Percentiles rank a stretch among this genome's conserved stretches.
phyloP scores from a whole-genome alignment of 1,140 invertebrate genomes.

The Bombus balteatus region DNA sequence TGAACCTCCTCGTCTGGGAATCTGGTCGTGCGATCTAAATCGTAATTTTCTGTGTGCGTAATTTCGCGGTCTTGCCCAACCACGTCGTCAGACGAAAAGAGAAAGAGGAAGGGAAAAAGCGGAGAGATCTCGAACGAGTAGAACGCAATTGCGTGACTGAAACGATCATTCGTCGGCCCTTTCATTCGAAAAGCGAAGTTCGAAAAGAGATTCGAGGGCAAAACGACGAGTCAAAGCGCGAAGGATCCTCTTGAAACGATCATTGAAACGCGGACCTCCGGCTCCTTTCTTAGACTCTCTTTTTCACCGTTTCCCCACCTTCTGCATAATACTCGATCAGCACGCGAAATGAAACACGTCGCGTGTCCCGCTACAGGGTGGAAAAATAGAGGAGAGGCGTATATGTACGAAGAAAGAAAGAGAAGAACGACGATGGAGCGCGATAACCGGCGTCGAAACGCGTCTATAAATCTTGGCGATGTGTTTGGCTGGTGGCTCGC shows the following conservation, averaged over 20 bases:
- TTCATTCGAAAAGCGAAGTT: neutral
- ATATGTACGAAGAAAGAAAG: neutral
- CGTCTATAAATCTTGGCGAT: conserved; percentile 46
- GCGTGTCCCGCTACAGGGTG: neutral
- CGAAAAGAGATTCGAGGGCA: neutral
- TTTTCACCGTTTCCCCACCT: neutral
- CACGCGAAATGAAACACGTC: conserved; percentile 21
- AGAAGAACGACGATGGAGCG: neutral
- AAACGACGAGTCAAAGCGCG: neutral
- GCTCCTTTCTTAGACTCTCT: neutral
- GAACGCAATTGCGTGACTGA: conserved; percentile 15
- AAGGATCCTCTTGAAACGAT: neutral
- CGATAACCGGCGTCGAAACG: conserved; percentile 23
- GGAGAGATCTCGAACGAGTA: neutral
- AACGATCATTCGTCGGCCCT: neutral
- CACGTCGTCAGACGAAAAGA: neutral
- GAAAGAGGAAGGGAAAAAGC: neutral
- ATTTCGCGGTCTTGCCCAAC: neutral
- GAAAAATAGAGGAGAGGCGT: conserved; percentile 1
- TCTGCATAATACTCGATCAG: neutral
- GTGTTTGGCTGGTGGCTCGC: conserved; percentile 11
- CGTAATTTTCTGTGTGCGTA: conserved; percentile 27
- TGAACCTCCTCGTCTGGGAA: conserved; percentile 29
- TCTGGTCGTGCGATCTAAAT: conserved; percentile 32
- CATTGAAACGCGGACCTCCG: neutral